Conservation (phyloP, 2,888 invertebrate species). For the Amphipyra berbera region DNA sequence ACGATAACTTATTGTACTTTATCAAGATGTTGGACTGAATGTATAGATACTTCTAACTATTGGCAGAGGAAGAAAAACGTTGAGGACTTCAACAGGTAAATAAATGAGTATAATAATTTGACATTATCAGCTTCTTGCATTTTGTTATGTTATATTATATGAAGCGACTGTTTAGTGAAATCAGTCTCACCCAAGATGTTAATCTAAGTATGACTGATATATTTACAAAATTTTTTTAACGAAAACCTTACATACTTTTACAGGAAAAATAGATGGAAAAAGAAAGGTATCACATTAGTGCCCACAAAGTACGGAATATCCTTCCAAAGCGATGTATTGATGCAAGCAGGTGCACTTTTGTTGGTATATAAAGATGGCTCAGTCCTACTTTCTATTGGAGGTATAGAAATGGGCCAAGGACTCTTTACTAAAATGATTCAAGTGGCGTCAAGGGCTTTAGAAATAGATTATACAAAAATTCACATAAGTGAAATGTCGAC, state of each 20-base stretch:
- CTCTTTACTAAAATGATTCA: conserved; percentile 97
- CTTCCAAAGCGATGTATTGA: conserved; percentile 91
- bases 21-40: conserved; percentile 94
- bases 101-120: background rate
- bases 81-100: conserved; percentile 92
- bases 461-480: conserved; percentile 91
- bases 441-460: conserved; percentile 92
- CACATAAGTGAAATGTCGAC: conserved; percentile 94
- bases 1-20: conserved; percentile 93
- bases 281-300: conserved; percentile 93
- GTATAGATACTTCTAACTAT: conserved; percentile 91
- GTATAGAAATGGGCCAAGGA: conserved; percentile 98
- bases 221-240: background rate
- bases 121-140: background rate
- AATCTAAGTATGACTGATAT: background rate
- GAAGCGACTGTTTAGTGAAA: background rate
- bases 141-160: background rate
- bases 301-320: conserved; percentile 95
- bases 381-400: conserved; percentile 94
- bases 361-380: conserved; percentile 94
- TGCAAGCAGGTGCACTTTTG: conserved; percentile 94
- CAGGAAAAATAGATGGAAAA: conserved; percentile 93
- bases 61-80: conserved; percentile 89
- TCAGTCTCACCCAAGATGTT: background rate
- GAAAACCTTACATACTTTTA: conserved; percentile 53